phyloP scores from a whole-genome alignment of 2,797 vertebrate species.

The Erethizon dorsatum region DNA sequence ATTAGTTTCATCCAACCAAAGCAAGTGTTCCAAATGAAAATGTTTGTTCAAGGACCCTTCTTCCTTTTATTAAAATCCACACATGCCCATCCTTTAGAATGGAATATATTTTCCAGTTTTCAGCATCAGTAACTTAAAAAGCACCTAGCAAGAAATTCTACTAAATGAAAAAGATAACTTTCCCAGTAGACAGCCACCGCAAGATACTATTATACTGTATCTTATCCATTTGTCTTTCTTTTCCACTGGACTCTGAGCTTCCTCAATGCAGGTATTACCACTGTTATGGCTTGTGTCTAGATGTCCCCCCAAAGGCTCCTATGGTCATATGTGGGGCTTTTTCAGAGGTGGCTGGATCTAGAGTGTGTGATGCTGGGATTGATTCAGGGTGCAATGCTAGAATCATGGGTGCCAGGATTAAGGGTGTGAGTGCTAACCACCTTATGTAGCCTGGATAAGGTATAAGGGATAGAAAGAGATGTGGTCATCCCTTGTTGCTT shows the following conservation, averaged over 20 bases:
- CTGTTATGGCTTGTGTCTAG: neutral
- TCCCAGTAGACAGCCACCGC: neutral
- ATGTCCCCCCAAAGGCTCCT: too few species aligned
- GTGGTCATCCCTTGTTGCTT: neutral
- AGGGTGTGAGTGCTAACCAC: neutral
- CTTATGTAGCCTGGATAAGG: neutral
- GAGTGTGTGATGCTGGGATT: neutral
- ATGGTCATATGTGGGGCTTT: neutral
- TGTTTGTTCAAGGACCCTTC: neutral
- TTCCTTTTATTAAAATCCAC: slow-evolving; percentile 48
- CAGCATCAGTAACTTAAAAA: slow-evolving; percentile 18
- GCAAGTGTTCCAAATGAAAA: slow-evolving; percentile 52
- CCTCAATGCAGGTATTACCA: neutral
- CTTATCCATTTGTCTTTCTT: slow-evolving; percentile 22
- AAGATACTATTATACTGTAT: neutral
- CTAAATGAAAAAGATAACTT: neutral
- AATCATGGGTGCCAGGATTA: neutral
- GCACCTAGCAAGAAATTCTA: neutral
- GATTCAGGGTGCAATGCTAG: neutral
- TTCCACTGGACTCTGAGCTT: neutral
- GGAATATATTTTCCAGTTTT: slow-evolving; percentile 3
- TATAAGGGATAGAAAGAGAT: neutral
- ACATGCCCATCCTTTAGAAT: neutral
- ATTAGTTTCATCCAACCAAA: slow-evolving; percentile 16
- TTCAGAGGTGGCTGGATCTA: neutral